Base-by-base conservation (phyloP, 2,797 vertebrate species). In the Alfaro cultratus region DNA sequence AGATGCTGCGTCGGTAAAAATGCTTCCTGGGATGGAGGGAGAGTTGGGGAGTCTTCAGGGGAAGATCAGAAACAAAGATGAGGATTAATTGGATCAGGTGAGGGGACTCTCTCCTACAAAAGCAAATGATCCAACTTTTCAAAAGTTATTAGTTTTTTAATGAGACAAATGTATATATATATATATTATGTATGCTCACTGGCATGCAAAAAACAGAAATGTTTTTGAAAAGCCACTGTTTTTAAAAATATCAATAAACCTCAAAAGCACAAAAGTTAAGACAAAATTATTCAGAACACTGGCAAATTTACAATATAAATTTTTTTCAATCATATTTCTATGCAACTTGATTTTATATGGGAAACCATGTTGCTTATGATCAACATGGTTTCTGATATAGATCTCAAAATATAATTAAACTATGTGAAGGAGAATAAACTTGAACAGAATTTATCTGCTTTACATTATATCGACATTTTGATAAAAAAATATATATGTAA, bases 1-100 rank as follows among this genome's bases (percentile, higher is more conserved):
- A 91, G 91, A 87, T 88, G 91, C 88, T 46, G 83, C 6, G 79
- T 76, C 75, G 89, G 92, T 90, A 88, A 88, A 91, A 75, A 92
- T 75, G 82, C 89, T 92, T 82, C 67, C 12, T 55, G 80, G 87
- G 84, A 80, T 49, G 41, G 60, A 68, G 34, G 73, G 12, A 47
- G 26, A 55, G 55, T 45, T 49, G 5, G 46, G 36, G 57, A 53
- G 77, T 45, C 67, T 86, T 83, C 39, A 78, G 77, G 85, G 79
- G 72, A 46, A 74, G 43, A 78, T 84, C 73, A 88, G 85, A 87
- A 86, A 88, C 88, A 75, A 26, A 64, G 34, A 47, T 8, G 4
- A 68, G 15, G 60, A 34, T 73, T 81, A 49, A 57, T 87, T 80
- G 80, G 78, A 23, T 75, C 55, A 74, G 74, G 75, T 75, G 77